Conservation (phyloP, 2,113 vertebrate genomes). For the Heloderma charlesbogerti region DNA sequence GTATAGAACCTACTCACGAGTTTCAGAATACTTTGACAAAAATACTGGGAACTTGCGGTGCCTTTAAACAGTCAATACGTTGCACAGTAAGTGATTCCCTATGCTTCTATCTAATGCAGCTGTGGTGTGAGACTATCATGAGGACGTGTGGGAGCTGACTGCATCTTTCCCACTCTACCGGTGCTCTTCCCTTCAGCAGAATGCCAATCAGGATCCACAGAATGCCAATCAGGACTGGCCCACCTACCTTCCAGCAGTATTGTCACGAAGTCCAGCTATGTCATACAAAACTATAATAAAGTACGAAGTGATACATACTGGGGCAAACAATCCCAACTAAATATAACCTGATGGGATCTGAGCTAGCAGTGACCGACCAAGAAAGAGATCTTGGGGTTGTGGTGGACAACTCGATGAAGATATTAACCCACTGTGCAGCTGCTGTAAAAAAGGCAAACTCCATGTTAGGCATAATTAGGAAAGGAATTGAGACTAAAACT, state of each 20-base stretch:
- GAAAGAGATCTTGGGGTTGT: too few relatives aligned
- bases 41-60: neutral
- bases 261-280: neutral
- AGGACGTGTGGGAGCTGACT: neutral
- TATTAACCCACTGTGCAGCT: too few relatives aligned
- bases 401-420: too few relatives aligned
- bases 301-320: too few relatives aligned
- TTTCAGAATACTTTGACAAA: neutral
- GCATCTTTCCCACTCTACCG: neutral
- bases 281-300: neutral
- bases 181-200: neutral
- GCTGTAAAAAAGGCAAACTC: too few relatives aligned
- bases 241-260: neutral
- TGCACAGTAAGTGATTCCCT: neutral
- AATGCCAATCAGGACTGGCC: too few relatives aligned
- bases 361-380: too few relatives aligned
- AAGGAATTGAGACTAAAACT: too few relatives aligned
- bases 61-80: neutral
- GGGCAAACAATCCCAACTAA: too few relatives aligned
- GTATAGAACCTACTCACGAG: neutral
- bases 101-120: neutral
- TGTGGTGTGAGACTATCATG: neutral
- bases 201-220: neutral
- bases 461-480: too few relatives aligned
- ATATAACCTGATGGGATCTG: too few relatives aligned